phyloP scores from a whole-genome alignment of 2,888 invertebrate genomes.

The Limnephilus lunatus region DNA sequence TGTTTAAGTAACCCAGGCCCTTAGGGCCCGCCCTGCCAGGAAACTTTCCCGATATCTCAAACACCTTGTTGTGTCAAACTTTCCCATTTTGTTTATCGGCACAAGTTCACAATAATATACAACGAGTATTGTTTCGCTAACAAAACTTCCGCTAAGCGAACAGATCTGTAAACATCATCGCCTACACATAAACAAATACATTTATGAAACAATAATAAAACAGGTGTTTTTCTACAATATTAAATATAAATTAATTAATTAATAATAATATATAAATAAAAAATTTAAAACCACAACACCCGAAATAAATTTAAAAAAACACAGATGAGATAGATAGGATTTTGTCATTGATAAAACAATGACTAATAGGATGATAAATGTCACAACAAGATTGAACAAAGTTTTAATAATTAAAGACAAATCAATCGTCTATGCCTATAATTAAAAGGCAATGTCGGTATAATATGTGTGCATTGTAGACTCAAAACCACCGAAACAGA shows the following conservation, averaged over 20 bases:
- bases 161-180: not conserved
- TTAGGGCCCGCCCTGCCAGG: conserved; percentile 39
- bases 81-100: conserved; percentile 45
- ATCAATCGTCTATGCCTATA: too few relatives aligned
- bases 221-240: not conserved
- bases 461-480: too few relatives aligned
- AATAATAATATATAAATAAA: too few relatives aligned
- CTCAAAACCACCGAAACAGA: too few relatives aligned
- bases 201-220: not conserved
- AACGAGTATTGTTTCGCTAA: conserved; percentile 24
- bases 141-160: conserved; percentile 13
- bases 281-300: too few relatives aligned
- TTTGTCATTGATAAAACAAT: too few relatives aligned
- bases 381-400: too few relatives aligned
- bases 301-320: too few relatives aligned
- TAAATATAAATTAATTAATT: not conserved
- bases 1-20: conserved; percentile 27
- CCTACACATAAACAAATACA: not conserved
- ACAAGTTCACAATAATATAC: conserved; percentile 40
- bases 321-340: too few relatives aligned
- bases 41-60: conserved; percentile 39
- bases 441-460: too few relatives aligned
- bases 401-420: too few relatives aligned
- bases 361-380: too few relatives aligned
- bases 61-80: conserved; percentile 45